Evolutionary conservation across 2,113 vertebrate genomes (phyloP), one percentile per base, ranked within the genome.

Genomic region (Corythornis cristatus): DNA sequence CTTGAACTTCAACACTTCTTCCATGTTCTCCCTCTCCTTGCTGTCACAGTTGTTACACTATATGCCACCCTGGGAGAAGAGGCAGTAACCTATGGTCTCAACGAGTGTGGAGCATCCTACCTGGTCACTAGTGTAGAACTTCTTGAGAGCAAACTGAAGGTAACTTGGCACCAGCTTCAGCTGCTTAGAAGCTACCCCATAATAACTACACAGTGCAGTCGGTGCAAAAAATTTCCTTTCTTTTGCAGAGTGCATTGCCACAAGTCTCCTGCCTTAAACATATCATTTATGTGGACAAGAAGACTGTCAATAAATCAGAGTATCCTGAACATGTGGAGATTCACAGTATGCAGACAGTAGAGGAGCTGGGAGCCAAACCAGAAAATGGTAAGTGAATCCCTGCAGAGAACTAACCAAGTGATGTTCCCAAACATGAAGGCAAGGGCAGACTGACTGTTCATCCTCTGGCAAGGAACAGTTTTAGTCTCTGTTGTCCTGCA

Each of bases 51-150:
- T 96, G 99, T 99, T 89, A 99, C 99, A 2, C 96, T 99, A 75
- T 99, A 99, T 19, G 98, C 99, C 53, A 99, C 99, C 8, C 97
- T 99, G 96, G 99, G 99, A 43, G 99, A 98, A 95, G 99, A 99
- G 6, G 99, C 98, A 2, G 98, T 99, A 45, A 98, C 98, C 18
- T 99, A 98, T 42, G 99, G 99, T 7, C 97, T 99, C 95, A 99
- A 99, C 5, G 99, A 99, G 97, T 99, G 98, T 12, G 98, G 98
- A 74, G 99, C 99, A 14, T 98, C 98, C 0, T 99, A 99, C 92
- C 97, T 99, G 54, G 96, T 99, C 71, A 99, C 99, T 9, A 99
- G 99, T 21, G 84, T 88, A 73, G 99, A 99, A 62, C 98, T 99
- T 86, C 98, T 99, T 3, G 98, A 99, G 95, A 98, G 91, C 37